phyloP scores from a whole-genome alignment of 1,140 invertebrate genomes.

The Gonioctena quinquepunctata region DNA sequence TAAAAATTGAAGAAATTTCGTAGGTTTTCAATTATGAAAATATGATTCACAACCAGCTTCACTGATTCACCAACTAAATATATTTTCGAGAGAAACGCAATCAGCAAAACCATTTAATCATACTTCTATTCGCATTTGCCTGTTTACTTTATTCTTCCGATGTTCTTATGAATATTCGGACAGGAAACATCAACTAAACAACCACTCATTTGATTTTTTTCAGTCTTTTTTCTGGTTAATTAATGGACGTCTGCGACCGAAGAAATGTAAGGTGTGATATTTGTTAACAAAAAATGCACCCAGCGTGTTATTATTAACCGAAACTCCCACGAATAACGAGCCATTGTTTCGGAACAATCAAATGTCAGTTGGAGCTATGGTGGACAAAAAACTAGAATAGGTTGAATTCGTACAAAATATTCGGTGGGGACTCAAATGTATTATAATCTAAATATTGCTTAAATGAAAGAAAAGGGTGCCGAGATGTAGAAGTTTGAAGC shows the following conservation, averaged over 20 bases:
- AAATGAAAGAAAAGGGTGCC: no score
- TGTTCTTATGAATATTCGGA: conserved; percentile 9
- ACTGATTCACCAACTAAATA: no score
- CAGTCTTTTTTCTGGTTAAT: neutral
- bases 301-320: neutral
- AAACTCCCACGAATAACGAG: conserved; percentile 7
- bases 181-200: conserved; percentile 7
- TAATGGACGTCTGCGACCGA: neutral
- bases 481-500: no score
- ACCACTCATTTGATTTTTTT: neutral
- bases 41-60: no score
- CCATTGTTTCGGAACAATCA: neutral
- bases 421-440: no score
- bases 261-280: neutral
- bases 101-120: no score
- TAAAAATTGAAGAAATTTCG: no score
- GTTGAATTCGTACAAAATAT: no score
- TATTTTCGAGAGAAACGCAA: no score
- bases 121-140: neutral
- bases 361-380: neutral
- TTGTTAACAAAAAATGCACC: conserved; percentile 4
- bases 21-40: no score
- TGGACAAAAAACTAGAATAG: neutral
- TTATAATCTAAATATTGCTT: no score
- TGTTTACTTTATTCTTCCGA: neutral